phyloP scores from a whole-genome alignment of 2,888 invertebrate species.

The Thereva nobilitata region DNA sequence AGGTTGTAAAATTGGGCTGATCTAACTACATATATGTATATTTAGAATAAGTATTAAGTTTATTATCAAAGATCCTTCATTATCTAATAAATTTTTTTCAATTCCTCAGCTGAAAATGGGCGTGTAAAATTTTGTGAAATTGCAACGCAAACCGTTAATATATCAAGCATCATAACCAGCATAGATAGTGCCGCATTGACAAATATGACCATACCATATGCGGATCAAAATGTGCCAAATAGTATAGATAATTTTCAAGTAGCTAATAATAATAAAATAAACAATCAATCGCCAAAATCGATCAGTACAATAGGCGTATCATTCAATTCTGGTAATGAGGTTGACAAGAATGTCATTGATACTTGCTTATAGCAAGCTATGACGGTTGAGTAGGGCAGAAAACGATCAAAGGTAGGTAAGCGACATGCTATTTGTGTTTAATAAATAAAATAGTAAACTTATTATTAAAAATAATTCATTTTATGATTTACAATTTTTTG shows the following conservation, averaged over 20 bases:
- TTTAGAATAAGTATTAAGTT: too few relatives aligned
- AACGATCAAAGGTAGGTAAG: too few relatives aligned
- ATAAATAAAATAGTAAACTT: too few relatives aligned
- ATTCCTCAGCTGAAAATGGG: constrained; percentile 48
- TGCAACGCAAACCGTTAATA: constrained; percentile 57
- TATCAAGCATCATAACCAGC: constrained; percentile 55
- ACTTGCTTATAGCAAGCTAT: constrained; percentile 57
- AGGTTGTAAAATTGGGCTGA: too few relatives aligned
- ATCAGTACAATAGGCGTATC: constrained; percentile 36
- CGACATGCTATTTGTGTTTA: too few relatives aligned
- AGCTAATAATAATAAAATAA: constrained; percentile 57
- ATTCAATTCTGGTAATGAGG: constrained; percentile 23
- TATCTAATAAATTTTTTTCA: constrained; percentile 19
- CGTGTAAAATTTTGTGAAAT: constrained; percentile 56
- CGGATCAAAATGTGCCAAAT: constrained; percentile 58
- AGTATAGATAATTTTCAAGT: constrained; percentile 48
- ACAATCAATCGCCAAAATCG: constrained; percentile 46
- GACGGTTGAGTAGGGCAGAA: too few relatives aligned
- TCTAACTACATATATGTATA: too few relatives aligned
- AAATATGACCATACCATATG: constrained; percentile 50
- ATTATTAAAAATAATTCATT: too few relatives aligned
- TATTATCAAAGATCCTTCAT: too few relatives aligned
- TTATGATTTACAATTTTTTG: too few relatives aligned
- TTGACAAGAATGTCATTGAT: constrained; percentile 39
- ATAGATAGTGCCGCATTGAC: constrained; percentile 47